Evolutionary conservation across 2,797 vertebrate species (phyloP), one percentile per base, ranked within the genome.

Genomic region (Nannoperca obscura): DNA sequence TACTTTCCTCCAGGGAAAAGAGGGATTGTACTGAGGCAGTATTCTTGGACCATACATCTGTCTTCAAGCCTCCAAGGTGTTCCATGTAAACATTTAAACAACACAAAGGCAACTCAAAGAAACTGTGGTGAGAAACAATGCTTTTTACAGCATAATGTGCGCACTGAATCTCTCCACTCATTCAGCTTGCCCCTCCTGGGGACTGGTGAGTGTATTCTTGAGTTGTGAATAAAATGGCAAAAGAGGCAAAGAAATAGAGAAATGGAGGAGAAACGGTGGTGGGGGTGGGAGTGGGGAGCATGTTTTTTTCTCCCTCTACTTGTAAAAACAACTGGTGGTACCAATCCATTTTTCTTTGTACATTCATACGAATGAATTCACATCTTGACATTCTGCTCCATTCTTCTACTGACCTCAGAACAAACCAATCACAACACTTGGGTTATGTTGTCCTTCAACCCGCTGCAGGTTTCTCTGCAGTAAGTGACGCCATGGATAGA

Each of bases 51-150:
- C 82, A 89, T 92, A 79, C 92, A 89, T 94, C 91, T 89, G 90
- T 91, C 91, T 94, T 85, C 61, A 55, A 91, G 89, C 94, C 93
- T 91, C 89, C 90, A 72, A 94, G 94, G 91, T 91, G 90, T 93
- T 94, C 91, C 88, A 86, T 95, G 94, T 95, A 94, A 96, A 95
- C 95, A 95, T 95, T 95, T 94, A 92, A 94, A 93, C 92, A 93
- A 89, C 91, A 93, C 92, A 94, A 94, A 93, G 82, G 87, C 89
- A 92, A 93, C 89, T 93, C 85, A 89, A 92, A 84, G 86, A 91
- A 92, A 92, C 84, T 71, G 89, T 82, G 86, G 81, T 54, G 81
- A 85, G 88, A 93, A 93, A 95, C 93, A 93, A 94, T 92, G 92
- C 88, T 92, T 91, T 93, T 90, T 90, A 91, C 86, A 88, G 90